Conservation (phyloP, 2,113 vertebrate genomes). For the Alethe castanea region DNA sequence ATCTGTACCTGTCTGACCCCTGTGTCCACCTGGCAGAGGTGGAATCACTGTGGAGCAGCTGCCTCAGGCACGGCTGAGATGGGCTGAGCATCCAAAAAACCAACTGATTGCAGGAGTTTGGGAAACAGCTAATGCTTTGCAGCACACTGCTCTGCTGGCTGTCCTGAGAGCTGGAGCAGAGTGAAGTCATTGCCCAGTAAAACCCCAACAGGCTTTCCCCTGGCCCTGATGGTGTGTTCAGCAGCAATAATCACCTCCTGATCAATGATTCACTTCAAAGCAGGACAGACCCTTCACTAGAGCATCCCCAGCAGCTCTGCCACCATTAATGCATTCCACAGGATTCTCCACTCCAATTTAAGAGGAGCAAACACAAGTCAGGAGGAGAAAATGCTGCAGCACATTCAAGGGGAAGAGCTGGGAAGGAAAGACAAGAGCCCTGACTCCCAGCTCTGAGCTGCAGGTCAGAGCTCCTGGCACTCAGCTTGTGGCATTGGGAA, state of each 20-base stretch:
- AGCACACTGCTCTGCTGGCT: not conserved
- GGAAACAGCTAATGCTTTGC: not conserved
- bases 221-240: not conserved
- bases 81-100: not conserved
- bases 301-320: not conserved
- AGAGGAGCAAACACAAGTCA: not conserved
- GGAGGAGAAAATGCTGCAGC: not conserved
- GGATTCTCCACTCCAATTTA: not conserved
- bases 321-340: not conserved
- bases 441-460: not conserved
- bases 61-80: not conserved
- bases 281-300: not conserved
- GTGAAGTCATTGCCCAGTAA: not conserved
- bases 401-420: fast-evolving
- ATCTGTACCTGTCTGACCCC: fast-evolving
- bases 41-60: not conserved
- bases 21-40: not conserved
- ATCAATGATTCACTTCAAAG: not conserved
- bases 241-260: not conserved
- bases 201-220: not conserved
- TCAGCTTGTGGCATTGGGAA: not conserved
- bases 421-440: not conserved
- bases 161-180: not conserved
- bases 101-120: not conserved
- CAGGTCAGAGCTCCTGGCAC: not conserved